Evolutionary conservation across 2,888 invertebrate species (phyloP).

Genomic region (Rhagium mordax): DNA sequence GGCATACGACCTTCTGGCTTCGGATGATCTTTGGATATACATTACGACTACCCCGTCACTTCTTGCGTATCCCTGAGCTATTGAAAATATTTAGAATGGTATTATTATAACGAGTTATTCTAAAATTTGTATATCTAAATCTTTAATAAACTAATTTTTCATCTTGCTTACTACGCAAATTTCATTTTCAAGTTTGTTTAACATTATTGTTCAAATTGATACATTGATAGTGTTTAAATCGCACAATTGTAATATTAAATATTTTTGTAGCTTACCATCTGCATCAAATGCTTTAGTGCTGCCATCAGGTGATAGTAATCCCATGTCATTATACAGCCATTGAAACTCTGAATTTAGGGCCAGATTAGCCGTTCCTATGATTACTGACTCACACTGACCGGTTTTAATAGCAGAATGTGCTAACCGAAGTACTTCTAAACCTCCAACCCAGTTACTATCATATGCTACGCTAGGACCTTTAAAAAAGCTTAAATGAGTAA

Average conservation of each 20-base stretch:
- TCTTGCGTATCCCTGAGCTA: constrained; percentile 87
- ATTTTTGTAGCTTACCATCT: constrained; percentile 70
- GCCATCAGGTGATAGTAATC: constrained; percentile 76
- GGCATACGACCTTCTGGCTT: constrained; percentile 73
- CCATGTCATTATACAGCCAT: constrained; percentile 76
- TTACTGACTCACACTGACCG: constrained; percentile 91
- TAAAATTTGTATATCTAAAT: no score
- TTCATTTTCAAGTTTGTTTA: neutral
- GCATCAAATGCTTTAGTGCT: constrained; percentile 78
- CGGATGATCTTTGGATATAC: constrained; percentile 80
- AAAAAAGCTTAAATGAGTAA: constrained; percentile 60
- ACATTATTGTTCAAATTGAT: neutral
- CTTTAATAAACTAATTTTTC: no score
- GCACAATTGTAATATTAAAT: neutral
- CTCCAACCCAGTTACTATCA: constrained; percentile 79
- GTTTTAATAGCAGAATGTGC: constrained; percentile 84
- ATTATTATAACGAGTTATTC: neutral
- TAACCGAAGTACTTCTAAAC: constrained; percentile 78
- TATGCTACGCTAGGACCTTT: constrained; percentile 74
- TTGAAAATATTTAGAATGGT: neutral
- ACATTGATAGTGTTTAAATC: neutral
- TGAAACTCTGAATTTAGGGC: constrained; percentile 76
- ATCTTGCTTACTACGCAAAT: no score
- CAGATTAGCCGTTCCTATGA: constrained; percentile 92
- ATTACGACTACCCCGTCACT: constrained; percentile 84